Evolutionary conservation across 2,113 vertebrate genomes (phyloP).

Genomic region (Pardalotus punctatus): DNA sequence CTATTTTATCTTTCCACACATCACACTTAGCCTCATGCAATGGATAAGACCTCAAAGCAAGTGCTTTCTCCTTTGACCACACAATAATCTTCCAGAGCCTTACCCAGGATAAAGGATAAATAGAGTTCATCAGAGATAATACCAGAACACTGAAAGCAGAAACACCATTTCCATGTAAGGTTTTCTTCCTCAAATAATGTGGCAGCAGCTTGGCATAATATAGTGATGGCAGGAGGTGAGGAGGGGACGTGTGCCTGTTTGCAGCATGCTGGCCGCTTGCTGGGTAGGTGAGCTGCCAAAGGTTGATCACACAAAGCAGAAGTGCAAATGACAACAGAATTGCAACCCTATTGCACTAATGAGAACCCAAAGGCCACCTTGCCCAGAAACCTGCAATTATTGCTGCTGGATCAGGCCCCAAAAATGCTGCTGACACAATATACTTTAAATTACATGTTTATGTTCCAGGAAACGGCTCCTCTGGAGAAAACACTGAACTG

Average conservation of each 20-base stretch:
- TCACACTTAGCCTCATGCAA: background rate
- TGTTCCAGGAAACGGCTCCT: conserved; percentile 2
- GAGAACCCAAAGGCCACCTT: background rate
- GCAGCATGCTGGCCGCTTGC: background rate
- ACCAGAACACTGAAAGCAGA: background rate
- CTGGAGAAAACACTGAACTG: background rate
- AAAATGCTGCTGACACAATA: background rate
- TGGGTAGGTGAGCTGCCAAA: background rate
- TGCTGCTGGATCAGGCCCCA: conserved; percentile 9
- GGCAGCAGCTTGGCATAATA: background rate
- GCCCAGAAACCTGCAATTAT: background rate
- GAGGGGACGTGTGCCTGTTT: accelerated
- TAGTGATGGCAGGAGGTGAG: background rate
- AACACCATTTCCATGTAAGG: background rate
- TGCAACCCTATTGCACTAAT: background rate
- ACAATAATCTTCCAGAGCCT: background rate
- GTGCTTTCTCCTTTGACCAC: background rate
- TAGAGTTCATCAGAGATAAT: background rate
- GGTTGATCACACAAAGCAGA: background rate
- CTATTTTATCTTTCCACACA: background rate
- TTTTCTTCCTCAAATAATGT: background rate
- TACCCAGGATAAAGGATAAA: background rate
- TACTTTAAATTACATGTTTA: conserved; percentile 22
- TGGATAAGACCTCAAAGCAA: background rate
- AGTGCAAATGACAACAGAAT: background rate